A percentile compares a stretch with the other conserved stretches of the same genome.
These are phyloP conservation scores for Xiphophorus couchianus DNA, from an alignment of 2,113 vertebrate genomes.

Conservation along the genomic window DNA sequence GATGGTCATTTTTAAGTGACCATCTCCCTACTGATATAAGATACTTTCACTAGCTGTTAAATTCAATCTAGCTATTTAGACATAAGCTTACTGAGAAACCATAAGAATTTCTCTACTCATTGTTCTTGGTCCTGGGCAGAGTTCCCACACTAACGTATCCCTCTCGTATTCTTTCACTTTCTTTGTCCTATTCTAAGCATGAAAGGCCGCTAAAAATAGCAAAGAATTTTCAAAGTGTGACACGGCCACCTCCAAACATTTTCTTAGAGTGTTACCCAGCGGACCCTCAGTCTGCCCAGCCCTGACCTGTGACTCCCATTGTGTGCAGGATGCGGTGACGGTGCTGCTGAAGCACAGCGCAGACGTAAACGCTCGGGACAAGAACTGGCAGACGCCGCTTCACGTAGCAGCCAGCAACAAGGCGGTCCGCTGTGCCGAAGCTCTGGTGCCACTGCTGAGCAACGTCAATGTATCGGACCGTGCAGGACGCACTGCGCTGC, in stretches of 20 bases:
- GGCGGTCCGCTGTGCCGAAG: slow-evolving; percentile 94
- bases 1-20: neutral
- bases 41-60: neutral
- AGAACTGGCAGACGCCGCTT: slow-evolving; percentile 98
- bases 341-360: slow-evolving; percentile 96
- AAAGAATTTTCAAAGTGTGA: slow-evolving; percentile 24
- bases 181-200: slow-evolving; percentile 19
- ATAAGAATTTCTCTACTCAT: slow-evolving; percentile 9
- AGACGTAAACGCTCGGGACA: slow-evolving; percentile 96
- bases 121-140: slow-evolving; percentile 17
- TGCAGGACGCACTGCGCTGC: slow-evolving; percentile 92
- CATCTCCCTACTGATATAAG: neutral
- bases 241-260: slow-evolving; percentile 33
- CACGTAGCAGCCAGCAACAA: slow-evolving; percentile 96
- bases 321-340: slow-evolving; percentile 90
- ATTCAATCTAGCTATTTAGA: neutral
- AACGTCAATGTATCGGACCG: slow-evolving; percentile 96
- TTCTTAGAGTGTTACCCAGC: slow-evolving; percentile 6
- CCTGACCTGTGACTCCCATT: slow-evolving; percentile 5
- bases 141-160: slow-evolving; percentile 22
- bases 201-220: slow-evolving; percentile 39
- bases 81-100: slow-evolving; percentile 14
- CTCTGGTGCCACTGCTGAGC: slow-evolving; percentile 92
- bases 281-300: slow-evolving; percentile 4
- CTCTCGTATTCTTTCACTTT: slow-evolving; percentile 5